Evolutionary conservation across 2,113 vertebrate genomes (phyloP).

Genomic region (Caranx melampygus): DNA sequence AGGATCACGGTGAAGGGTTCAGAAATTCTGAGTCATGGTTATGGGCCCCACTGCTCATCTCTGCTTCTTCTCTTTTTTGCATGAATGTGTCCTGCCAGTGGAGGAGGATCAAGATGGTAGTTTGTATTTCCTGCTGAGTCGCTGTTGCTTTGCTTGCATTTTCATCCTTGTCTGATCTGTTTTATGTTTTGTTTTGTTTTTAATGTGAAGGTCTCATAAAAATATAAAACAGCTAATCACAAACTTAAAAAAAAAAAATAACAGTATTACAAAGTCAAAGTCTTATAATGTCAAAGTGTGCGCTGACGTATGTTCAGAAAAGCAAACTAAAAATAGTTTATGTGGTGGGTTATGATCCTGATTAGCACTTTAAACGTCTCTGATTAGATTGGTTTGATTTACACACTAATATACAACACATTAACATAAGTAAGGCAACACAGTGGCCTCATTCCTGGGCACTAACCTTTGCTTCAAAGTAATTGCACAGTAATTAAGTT

Average conservation of each 20-base stretch:
- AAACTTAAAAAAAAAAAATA: slow-evolving; percentile 59
- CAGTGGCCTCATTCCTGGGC: slow-evolving; percentile 37
- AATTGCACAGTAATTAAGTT: slow-evolving; percentile 1
- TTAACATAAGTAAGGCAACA: slow-evolving; percentile 65
- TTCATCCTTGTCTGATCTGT: slow-evolving; percentile 56
- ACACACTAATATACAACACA: slow-evolving; percentile 72
- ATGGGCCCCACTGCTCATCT: slow-evolving; percentile 62
- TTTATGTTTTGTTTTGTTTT: slow-evolving; percentile 32
- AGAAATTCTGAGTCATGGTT: slow-evolving; percentile 66
- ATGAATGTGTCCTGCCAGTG: slow-evolving; percentile 76
- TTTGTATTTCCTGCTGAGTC: slow-evolving; percentile 78
- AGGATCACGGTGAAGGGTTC: slow-evolving; percentile 61
- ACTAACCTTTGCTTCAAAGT: background rate
- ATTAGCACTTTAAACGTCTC: slow-evolving; percentile 33
- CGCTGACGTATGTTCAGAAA: slow-evolving; percentile 23
- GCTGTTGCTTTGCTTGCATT: slow-evolving; percentile 71
- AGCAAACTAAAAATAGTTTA: slow-evolving; percentile 28
- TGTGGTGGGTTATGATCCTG: slow-evolving; percentile 47
- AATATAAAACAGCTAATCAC: slow-evolving; percentile 58
- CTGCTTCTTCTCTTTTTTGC: slow-evolving; percentile 80
- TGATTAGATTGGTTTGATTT: slow-evolving; percentile 56
- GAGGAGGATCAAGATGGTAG: slow-evolving; percentile 85
- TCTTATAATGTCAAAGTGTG: slow-evolving; percentile 50
- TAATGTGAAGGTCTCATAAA: slow-evolving; percentile 48
- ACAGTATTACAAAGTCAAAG: slow-evolving; percentile 53